These are phyloP conservation scores for Pentalonia nigronervosa DNA, from an alignment of 1,140 invertebrate genomes.

Conservation along the genomic window DNA sequence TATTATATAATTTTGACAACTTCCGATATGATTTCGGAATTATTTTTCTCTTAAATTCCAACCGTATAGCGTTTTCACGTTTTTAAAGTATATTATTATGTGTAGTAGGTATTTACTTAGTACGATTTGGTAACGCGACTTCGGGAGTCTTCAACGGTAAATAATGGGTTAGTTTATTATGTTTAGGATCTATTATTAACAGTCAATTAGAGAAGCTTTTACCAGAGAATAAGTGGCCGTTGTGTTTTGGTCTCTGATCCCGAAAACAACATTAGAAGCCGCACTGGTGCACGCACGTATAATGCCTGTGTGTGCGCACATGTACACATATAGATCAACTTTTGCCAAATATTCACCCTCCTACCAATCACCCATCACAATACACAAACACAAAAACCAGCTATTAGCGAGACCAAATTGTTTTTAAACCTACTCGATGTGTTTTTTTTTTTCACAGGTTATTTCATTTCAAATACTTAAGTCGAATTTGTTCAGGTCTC, in stretches of 20 bases:
- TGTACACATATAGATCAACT: neutral
- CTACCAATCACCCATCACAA: too few species aligned
- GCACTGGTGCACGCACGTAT: neutral
- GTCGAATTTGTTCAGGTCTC: neutral
- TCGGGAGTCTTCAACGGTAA: neutral
- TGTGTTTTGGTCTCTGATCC: neutral
- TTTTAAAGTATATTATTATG: neutral
- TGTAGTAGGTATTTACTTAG: neutral
- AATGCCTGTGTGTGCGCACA: neutral
- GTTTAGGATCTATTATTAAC: conserved; percentile 16
- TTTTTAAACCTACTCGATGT: neutral
- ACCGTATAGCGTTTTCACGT: neutral
- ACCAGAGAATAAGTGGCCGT: neutral
- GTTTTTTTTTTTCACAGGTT: neutral
- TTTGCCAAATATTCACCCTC: neutral
- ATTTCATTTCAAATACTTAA: neutral
- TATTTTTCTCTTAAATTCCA: neutral
- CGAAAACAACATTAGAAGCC: neutral
- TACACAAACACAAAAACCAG: neutral
- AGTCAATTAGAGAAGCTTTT: conserved; percentile 24
- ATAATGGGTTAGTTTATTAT: neutral
- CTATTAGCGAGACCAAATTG: conserved; percentile 2
- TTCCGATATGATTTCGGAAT: neutral
- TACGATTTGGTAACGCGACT: neutral
- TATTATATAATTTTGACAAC: neutral